Conservation (phyloP, 2,888 invertebrate genomes). For the Pollenia labialis region DNA sequence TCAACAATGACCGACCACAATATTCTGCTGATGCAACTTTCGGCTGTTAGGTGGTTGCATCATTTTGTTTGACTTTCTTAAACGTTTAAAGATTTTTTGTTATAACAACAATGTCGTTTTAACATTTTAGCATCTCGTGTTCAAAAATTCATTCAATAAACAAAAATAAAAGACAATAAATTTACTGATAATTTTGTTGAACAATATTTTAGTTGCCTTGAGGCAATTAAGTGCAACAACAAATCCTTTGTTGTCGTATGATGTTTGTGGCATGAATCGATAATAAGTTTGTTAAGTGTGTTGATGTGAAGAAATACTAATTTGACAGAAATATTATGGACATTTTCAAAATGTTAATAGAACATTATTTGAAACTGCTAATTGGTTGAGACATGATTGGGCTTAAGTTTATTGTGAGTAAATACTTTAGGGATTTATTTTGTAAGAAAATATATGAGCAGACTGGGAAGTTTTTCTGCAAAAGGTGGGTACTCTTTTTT, state of each 20-base stretch:
- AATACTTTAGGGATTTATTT: no score
- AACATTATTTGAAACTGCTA: no score
- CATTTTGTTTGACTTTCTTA: not conserved
- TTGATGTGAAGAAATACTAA: not conserved
- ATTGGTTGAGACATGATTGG: no score
- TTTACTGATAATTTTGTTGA: slow-evolving; percentile 33
- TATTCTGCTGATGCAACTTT: slow-evolving; percentile 46
- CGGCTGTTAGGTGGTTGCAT: slow-evolving; percentile 33
- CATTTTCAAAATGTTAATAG: no score
- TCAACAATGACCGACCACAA: slow-evolving; percentile 14
- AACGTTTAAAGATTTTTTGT: slow-evolving; percentile 34
- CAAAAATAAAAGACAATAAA: not conserved
- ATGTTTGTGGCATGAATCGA: not conserved
- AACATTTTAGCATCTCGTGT: slow-evolving; percentile 35
- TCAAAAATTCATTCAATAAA: slow-evolving; percentile 33
- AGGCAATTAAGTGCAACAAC: slow-evolving; percentile 32
- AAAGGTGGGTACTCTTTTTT: no score
- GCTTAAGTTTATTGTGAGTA: no score
- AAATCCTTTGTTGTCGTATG: not conserved
- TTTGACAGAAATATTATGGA: no score
- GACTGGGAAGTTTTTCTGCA: no score
- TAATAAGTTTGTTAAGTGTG: slow-evolving; percentile 2
- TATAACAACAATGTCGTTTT: slow-evolving; percentile 26
- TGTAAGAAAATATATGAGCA: no score
- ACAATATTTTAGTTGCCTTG: slow-evolving; percentile 6